Base-by-base conservation (phyloP, 2,113 vertebrate species). In the Cettia cetti region DNA sequence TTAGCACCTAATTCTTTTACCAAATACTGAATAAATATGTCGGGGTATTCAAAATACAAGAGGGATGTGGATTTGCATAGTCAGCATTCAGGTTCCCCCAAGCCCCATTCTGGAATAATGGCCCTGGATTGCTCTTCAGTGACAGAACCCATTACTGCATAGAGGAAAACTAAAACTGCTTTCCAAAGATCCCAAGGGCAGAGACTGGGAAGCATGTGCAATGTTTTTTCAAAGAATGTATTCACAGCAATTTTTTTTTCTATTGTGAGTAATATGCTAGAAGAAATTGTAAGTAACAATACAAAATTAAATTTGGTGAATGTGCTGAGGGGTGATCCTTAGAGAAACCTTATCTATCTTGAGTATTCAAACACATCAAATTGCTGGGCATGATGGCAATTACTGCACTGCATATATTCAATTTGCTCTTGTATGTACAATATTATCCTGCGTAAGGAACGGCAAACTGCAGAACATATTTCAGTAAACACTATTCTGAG, bases 261-360 rank as follows among this genome's bases (percentile, higher is more conserved):
- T 95, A 79, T 90, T 49, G 81, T 91, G 86, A 96, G 33, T 78
- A 97, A 94, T 84, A 90, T 92, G 26, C 72, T 71, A 57, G 72
- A 76, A 78, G 86, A 96, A 90, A 71, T 89, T 96, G 47, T 93
- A 97, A 96, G 68, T 92, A 96, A 94, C 78, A 97, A 94, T 82
- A 37, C 61, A 68, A 97, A 97, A 97, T 97, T 96, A 96, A 97
- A 96, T 95, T 92, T 89, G 52, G 92, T 89, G 93, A 97, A 97
- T 97, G 76, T 82, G 82, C 91, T 96, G 92, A 97, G 79, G 77
- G 63, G n/a, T 76, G 91, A 90, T 97, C 97, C 96, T 96, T 89
- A 61, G 92, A 97, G 97, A 95, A 97, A 93, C 59, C 70, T 95
- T 96, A 96, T 96, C 96, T 97, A 70, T 63, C 70, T 69, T 92